Percentiles rank a stretch among this genome's conserved stretches.
Conservation (phyloP, 92 coral and sea anemone species). For the Palythoa heliodiscus region DNA sequence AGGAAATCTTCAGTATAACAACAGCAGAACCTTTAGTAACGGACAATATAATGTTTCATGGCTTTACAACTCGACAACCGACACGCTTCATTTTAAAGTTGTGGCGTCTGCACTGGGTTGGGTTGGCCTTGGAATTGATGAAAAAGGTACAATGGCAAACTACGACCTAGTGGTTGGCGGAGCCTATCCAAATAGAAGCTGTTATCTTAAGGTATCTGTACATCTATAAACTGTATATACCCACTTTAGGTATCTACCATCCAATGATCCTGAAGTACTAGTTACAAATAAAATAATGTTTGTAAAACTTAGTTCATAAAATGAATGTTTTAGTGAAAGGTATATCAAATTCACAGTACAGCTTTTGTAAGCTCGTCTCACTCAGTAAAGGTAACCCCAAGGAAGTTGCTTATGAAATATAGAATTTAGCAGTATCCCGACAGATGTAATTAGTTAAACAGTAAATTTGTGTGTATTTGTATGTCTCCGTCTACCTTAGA, state of each 20-base stretch:
- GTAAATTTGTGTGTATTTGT: not conserved
- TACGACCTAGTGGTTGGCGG: conserved; percentile 26
- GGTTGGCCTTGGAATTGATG: conserved; percentile 13
- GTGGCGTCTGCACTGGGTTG: conserved; percentile 1
- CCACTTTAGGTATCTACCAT: no score
- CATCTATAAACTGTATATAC: no score
- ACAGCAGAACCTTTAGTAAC: not conserved
- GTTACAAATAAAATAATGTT: no score
- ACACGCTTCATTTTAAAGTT: conserved; percentile 7
- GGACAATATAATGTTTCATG: conserved; percentile 3
- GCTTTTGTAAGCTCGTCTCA: no score
- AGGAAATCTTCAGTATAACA: not conserved
- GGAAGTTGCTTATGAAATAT: no score
- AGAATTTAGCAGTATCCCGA: no score
- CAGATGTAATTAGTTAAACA: not conserved
- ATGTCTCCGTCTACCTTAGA: no score
- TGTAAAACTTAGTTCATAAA: no score
- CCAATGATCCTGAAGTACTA: no score
- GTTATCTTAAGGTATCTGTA: conserved; percentile 11
- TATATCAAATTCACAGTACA: no score
- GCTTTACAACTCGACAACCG: conserved; percentile 21
- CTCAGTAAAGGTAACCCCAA: no score
- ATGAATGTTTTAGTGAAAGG: no score
- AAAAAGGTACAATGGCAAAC: not conserved
- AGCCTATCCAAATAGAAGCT: not conserved